Base-by-base conservation (phyloP, 2,888 invertebrate species). In the Nymphalis urticae region DNA sequence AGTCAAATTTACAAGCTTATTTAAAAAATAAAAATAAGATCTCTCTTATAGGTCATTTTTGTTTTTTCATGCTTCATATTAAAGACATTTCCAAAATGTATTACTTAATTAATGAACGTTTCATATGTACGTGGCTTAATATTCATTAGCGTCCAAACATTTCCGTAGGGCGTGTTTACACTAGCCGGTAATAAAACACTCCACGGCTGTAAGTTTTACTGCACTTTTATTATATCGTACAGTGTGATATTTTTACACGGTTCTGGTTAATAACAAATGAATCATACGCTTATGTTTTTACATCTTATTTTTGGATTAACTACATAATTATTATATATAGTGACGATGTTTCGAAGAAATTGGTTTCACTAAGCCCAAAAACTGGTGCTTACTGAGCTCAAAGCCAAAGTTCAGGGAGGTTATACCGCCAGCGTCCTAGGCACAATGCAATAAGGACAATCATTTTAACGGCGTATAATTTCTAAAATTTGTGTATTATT, bases 111-210 rank as follows among this genome's bases (percentile, higher is more conserved):
- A n/a, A 27, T 27, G 17, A 10, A 32, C 16, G 32, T 32, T 9
- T 56, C 32, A 10, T 56, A 56, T 56, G 27, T 32, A n/a, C 54
- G 7, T 16, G 27, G 16, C 54, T 27, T 56, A n/a, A 32, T 32
- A 32, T 32, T 61, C 48, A 32, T 50, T 32, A 62, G 16, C 21
- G 24, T 48, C 27, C 27, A 48, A 50, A 62, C 32, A 50, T 48
- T 50, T 62, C 27, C 62, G 62, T 64, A 71, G 69, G 66, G 62
- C 27, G 10, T 66, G 71, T 59, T 71, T 69, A 71, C 56, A 69
- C 66, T 69, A 58, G 42, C 24, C 66, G 56, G 48, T 66, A 66
- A 58, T 71, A 71, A 71, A 71, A 69, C 64, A 68, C 71, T 69
- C 51, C 69, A 69, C 48, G 64, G 61, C 50, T 66, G 71, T 69